Percentiles rank a stretch among this genome's conserved stretches.
Evolutionary conservation across 2,797 vertebrate genomes (phyloP).

Genomic region (Mormyrus proboscirostris): DNA sequence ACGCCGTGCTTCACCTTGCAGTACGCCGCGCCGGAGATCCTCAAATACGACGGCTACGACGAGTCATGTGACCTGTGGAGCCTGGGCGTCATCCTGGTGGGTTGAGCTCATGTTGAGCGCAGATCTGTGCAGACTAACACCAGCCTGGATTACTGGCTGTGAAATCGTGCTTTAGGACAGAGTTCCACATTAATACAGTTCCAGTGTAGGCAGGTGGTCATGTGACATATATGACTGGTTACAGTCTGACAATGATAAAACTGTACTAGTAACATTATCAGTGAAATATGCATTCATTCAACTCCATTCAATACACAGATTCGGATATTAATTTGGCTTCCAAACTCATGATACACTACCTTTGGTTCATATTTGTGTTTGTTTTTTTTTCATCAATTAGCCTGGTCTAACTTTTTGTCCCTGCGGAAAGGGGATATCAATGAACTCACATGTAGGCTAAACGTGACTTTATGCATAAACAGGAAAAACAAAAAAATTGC

Average conservation of each 20-base stretch:
- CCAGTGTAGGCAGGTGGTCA: neutral
- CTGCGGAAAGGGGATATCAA: too few relatives aligned
- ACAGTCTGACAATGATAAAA: neutral
- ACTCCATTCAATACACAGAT: neutral
- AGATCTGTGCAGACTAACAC: neutral
- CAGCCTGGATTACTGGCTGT: neutral
- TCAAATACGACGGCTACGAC: conserved; percentile 90
- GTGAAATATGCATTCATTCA: neutral
- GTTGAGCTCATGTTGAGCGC: conserved; percentile 37
- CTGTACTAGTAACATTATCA: neutral
- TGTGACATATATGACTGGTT: neutral
- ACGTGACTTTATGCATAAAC: too few relatives aligned
- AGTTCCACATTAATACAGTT: neutral
- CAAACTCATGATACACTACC: neutral
- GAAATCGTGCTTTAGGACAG: neutral
- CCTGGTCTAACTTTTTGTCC: neutral
- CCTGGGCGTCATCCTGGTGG: conserved; percentile 94
- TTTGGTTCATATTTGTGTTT: neutral
- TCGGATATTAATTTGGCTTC: neutral
- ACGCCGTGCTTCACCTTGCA: conserved; percentile 97
- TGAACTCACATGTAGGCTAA: too few relatives aligned
- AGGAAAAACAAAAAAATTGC: too few relatives aligned
- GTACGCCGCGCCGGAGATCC: conserved; percentile 92
- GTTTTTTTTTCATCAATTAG: neutral
- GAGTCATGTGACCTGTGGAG: conserved; percentile 99